Conservation (phyloP, 1,140 invertebrate genomes). For the Physella acuta region DNA sequence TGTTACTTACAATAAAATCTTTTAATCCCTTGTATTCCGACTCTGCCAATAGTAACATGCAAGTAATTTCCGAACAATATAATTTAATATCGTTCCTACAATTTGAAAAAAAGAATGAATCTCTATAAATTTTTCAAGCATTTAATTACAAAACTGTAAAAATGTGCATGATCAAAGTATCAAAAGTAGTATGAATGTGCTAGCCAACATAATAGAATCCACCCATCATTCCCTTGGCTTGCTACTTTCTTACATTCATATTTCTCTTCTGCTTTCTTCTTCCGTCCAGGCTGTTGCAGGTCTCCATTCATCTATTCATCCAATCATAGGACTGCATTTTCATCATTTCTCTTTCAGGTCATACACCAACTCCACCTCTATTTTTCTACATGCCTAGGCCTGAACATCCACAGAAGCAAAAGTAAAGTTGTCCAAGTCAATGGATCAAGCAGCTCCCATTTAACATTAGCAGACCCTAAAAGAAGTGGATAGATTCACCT, state of each 20-base stretch:
- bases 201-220: no score
- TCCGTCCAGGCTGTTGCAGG: no score
- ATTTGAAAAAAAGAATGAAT: constrained; percentile 14
- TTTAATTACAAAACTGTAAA: neutral
- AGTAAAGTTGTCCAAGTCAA: no score
- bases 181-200: neutral
- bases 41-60: constrained; percentile 38
- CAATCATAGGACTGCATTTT: no score
- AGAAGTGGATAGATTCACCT: no score
- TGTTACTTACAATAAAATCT: constrained; percentile 40
- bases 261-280: neutral
- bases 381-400: no score
- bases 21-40: constrained; percentile 33
- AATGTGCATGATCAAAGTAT: neutral
- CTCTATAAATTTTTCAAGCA: neutral
- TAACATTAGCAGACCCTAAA: no score
- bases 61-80: constrained; percentile 46
- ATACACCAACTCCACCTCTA: no score
- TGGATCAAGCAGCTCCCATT: no score
- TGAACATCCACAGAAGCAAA: no score
- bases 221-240: neutral
- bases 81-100: constrained; percentile 37
- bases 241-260: neutral
- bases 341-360: no score
- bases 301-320: no score